phyloP scores from a whole-genome alignment of 2,797 vertebrate species.

The Galaxias olidus region DNA sequence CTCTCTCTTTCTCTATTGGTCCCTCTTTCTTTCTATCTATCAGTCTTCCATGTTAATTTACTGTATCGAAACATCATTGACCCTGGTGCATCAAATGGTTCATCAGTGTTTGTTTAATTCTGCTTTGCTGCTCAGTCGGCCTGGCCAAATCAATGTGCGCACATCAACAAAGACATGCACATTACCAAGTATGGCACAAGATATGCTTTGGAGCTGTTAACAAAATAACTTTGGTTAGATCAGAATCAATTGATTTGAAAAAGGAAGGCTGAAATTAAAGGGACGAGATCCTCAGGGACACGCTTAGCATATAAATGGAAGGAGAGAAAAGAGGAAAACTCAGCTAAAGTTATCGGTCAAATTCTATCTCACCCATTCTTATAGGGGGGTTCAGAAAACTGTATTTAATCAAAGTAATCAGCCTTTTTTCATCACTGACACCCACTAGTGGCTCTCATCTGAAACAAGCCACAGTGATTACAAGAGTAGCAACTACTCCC shows the following conservation, averaged over 20 bases:
- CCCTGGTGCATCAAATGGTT: constrained; percentile 52
- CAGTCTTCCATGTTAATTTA: constrained; percentile 34
- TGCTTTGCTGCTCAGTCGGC: constrained; percentile 54
- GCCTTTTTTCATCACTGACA: constrained; percentile 57
- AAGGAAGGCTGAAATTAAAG: constrained; percentile 67
- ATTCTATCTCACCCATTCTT: constrained; percentile 57
- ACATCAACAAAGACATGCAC: constrained; percentile 35
- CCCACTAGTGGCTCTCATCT: constrained; percentile 53
- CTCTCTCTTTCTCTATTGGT: not conserved
- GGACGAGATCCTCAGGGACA: constrained; percentile 54
- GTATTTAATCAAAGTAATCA: constrained; percentile 54
- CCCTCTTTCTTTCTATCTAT: constrained; percentile 17
- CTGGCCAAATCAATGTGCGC: constrained; percentile 63
- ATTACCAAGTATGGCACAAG: constrained; percentile 59
- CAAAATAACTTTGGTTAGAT: constrained; percentile 59
- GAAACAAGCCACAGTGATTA: constrained; percentile 52
- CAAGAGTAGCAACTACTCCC: constrained; percentile 38
- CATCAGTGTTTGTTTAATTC: constrained; percentile 52
- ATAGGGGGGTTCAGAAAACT: constrained; percentile 48
- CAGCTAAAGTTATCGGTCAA: constrained; percentile 58
- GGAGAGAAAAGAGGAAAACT: constrained; percentile 40
- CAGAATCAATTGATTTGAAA: constrained; percentile 72
- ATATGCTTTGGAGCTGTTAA: constrained; percentile 59
- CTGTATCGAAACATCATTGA: constrained; percentile 61
- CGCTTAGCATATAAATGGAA: constrained; percentile 72